phyloP scores from a whole-genome alignment of 2,797 vertebrate species.

The Ptychobarbus kaznakovi region DNA sequence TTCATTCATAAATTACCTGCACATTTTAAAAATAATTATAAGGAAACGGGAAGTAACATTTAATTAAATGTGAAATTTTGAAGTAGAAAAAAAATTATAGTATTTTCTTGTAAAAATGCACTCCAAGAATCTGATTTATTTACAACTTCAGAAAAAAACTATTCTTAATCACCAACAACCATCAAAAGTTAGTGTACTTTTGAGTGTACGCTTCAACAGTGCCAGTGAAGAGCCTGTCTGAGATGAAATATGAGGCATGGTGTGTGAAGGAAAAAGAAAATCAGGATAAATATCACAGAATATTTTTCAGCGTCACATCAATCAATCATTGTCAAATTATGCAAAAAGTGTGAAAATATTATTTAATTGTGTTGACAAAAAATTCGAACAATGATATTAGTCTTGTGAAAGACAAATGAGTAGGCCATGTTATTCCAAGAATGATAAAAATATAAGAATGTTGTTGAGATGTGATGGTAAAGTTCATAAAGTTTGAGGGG shows the following conservation, averaged over 20 bases:
- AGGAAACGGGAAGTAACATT: not conserved
- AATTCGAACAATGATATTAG: not conserved
- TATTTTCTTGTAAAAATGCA: not conserved
- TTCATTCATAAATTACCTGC: not conserved
- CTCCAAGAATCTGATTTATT: not conserved
- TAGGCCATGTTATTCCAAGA: not conserved
- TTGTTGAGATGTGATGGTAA: not conserved
- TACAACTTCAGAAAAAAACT: not conserved
- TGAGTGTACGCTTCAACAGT: not conserved
- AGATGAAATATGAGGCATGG: constrained; percentile 29
- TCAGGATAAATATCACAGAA: constrained; percentile 2
- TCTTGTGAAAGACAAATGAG: constrained; percentile 16
- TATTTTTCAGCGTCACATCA: not conserved
- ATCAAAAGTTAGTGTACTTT: not conserved
- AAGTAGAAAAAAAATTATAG: not conserved
- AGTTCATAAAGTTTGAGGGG: not conserved
- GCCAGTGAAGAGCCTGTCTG: not conserved
- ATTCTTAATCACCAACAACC: not conserved
- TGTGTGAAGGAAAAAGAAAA: not conserved
- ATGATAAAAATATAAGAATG: not conserved
- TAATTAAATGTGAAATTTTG: not conserved
- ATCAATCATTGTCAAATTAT: constrained; percentile 31
- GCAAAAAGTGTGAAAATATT: constrained; percentile 22
- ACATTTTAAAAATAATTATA: not conserved
- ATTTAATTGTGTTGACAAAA: not conserved